Evolutionary conservation across 2,888 invertebrate genomes (phyloP).

Genomic region (Steinernema hermaphroditum): DNA sequence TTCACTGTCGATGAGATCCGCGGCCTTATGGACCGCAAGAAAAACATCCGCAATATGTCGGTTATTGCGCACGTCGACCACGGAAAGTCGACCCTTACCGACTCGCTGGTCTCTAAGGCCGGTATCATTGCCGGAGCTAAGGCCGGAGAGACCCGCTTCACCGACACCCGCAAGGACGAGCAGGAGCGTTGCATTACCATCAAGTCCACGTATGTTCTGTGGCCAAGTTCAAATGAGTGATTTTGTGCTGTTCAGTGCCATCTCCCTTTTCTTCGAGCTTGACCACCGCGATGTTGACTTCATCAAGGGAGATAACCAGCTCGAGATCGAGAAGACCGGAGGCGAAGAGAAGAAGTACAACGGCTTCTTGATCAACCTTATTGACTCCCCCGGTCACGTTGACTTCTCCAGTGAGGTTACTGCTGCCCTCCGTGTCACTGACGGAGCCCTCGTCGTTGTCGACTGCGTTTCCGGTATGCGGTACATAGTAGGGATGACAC

Average conservation of each 20-base stretch:
- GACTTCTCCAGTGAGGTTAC: constrained; percentile 96
- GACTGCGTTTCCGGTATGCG: constrained; percentile 96
- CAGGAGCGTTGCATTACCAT: constrained; percentile 99
- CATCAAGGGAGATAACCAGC: constrained; percentile 74
- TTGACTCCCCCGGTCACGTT: constrained; percentile 99
- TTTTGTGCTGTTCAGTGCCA: constrained; percentile 76
- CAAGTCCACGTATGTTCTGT: constrained; percentile 88
- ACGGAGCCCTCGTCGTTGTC: constrained; percentile 98
- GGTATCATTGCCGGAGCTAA: constrained; percentile 98
- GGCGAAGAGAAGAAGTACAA: constrained; percentile 75
- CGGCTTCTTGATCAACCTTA: constrained; percentile 99
- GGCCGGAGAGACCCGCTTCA: constrained; percentile 98
- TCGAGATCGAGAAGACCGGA: constrained; percentile 48
- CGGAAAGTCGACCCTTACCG: constrained; percentile 89
- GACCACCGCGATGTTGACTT: constrained; percentile 89
- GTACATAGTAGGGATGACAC: not conserved
- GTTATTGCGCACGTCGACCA: constrained; percentile 99
- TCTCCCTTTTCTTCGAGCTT: constrained; percentile 98
- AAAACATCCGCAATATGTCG: constrained; percentile 99
- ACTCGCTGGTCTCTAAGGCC: constrained; percentile 98
- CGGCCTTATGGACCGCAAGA: constrained; percentile 98
- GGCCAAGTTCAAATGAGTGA: constrained; percentile 13
- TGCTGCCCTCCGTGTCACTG: constrained; percentile 98
- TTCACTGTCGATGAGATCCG: constrained; percentile 99
- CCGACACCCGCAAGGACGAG: constrained; percentile 98